Evolutionary conservation across 1,140 invertebrate genomes (phyloP).

Genomic region (Amphibalanus amphitrite): DNA sequence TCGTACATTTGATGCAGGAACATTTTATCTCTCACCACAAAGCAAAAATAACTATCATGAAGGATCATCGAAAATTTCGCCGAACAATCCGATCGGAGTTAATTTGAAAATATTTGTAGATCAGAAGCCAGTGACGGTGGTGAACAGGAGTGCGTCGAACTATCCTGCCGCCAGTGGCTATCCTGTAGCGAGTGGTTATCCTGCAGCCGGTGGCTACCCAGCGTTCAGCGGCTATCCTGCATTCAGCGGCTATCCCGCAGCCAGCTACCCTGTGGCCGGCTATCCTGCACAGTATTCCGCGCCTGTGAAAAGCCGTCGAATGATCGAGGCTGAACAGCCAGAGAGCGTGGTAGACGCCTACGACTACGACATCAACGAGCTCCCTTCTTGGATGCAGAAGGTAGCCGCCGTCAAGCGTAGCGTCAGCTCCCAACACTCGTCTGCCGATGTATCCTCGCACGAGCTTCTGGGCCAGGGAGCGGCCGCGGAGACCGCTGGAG

Average conservation of each 20-base stretch:
- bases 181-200: too few relatives aligned
- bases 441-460: not conserved
- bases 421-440: not conserved
- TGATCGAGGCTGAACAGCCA: not conserved
- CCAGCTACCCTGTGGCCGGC: too few relatives aligned
- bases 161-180: not conserved
- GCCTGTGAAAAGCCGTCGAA: not conserved
- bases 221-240: too few relatives aligned
- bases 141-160: not conserved
- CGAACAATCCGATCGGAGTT: not conserved
- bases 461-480: too few relatives aligned
- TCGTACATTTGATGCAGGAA: not conserved
- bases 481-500: not conserved
- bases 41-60: not conserved
- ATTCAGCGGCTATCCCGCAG: too few relatives aligned
- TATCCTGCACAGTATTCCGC: not conserved
- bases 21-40: not conserved
- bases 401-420: not conserved
- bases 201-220: too few relatives aligned
- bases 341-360: not conserved
- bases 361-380: not conserved
- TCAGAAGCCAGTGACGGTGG: not conserved
- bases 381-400: not conserved
- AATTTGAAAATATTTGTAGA: not conserved
- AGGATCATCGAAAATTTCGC: not conserved